phyloP scores from a whole-genome alignment of 2,888 invertebrate genomes.

The Coronaproctus castanopsis region DNA sequence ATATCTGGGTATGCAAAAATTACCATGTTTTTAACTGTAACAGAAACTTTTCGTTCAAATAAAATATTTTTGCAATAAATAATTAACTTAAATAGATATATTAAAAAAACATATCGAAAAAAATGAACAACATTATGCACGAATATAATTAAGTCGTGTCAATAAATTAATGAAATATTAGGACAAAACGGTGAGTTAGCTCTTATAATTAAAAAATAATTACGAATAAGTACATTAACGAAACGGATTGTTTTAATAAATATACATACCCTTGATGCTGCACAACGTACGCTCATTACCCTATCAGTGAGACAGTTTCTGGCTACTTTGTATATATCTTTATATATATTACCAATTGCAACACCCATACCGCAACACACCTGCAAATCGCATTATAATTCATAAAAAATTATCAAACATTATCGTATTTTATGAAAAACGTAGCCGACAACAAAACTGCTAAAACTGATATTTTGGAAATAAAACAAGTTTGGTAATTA shows the following conservation, averaged over 20 bases:
- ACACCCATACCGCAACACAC: slow-evolving; percentile 85
- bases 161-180: too few relatives aligned
- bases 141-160: too few relatives aligned
- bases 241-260: not conserved
- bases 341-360: slow-evolving; percentile 64
- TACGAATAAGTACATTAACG: not conserved
- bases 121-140: not conserved
- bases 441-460: too few relatives aligned
- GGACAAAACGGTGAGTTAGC: too few relatives aligned
- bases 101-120: not conserved
- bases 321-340: slow-evolving; percentile 79
- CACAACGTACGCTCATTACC: slow-evolving; percentile 77
- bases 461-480: too few relatives aligned
- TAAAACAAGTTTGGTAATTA: too few relatives aligned
- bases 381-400: slow-evolving; percentile 26
- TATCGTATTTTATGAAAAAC: too few relatives aligned
- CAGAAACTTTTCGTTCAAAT: too few relatives aligned
- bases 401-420: too few relatives aligned
- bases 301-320: slow-evolving; percentile 75
- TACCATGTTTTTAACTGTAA: too few relatives aligned
- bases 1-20: too few relatives aligned
- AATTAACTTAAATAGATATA: not conserved
- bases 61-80: too few relatives aligned
- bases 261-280: slow-evolving; percentile 49
- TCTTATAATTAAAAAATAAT: not conserved